phyloP scores from a whole-genome alignment of 1,140 invertebrate genomes.

The Helicoverpa zea region DNA sequence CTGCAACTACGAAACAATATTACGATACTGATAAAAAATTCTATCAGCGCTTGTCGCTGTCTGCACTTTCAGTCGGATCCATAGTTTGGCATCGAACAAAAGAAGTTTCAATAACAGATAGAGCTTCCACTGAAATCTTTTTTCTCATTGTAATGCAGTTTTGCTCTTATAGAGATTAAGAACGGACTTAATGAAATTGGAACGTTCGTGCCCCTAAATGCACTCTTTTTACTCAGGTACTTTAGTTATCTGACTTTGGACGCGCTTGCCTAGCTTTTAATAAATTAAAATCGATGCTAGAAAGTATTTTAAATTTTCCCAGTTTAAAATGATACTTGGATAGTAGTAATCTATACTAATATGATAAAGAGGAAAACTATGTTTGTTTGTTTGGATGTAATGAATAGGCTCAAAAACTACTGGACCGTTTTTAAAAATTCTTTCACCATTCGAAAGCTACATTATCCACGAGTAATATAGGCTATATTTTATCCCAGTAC shows the following conservation, averaged over 20 bases:
- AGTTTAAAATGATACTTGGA: not conserved
- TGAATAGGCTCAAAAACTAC: no score
- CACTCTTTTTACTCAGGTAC: not conserved
- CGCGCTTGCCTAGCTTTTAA: not conserved
- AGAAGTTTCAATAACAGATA: constrained; percentile 7
- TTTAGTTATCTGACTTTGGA: not conserved
- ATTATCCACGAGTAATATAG: no score
- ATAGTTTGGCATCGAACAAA: not conserved
- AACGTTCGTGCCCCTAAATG: not conserved
- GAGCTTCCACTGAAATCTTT: constrained; percentile 3
- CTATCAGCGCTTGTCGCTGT: not conserved
- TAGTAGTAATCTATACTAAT: no score
- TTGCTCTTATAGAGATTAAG: constrained; percentile 20
- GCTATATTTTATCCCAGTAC: no score
- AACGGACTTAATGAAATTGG: constrained; percentile 40
- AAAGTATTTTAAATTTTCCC: not conserved
- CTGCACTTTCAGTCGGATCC: not conserved
- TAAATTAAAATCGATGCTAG: not conserved
- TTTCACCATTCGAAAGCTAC: no score
- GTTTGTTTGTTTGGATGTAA: no score
- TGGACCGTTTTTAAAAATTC: no score
- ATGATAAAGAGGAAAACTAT: no score
- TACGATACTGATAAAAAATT: no score
- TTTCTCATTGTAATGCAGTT: constrained; percentile 14
- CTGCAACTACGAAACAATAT: no score